Conservation (phyloP, 2,888 invertebrate species). For the Epistrophe eligans region DNA sequence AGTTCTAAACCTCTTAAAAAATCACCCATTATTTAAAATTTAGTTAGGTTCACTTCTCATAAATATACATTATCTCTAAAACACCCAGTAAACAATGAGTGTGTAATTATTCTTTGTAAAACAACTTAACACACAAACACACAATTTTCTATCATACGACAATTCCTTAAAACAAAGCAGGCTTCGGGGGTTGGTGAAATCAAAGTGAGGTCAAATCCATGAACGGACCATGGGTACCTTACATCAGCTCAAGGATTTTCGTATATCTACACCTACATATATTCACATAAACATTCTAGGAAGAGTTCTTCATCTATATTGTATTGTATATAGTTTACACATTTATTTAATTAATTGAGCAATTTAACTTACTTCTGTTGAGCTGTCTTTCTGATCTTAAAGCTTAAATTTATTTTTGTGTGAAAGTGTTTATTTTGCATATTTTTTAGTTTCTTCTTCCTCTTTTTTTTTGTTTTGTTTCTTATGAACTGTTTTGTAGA, state of each 20-base stretch:
- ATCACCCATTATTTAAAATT: too few species aligned
- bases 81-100: constrained; percentile 6
- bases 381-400: constrained; percentile 53
- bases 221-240: background rate
- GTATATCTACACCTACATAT: background rate
- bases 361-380: constrained; percentile 77
- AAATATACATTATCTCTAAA: too few species aligned
- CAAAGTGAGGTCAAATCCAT: background rate
- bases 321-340: constrained; percentile 46
- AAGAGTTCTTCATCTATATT: constrained; percentile 2
- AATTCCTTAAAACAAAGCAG: background rate
- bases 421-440: constrained; percentile 14
- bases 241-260: background rate
- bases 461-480: background rate
- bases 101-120: background rate
- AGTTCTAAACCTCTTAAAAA: too few species aligned
- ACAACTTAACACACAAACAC: background rate
- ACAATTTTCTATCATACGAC: background rate
- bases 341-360: constrained; percentile 77
- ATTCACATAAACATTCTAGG: constrained; percentile 13
- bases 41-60: background rate
- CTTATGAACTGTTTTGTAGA: background rate
- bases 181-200: background rate
- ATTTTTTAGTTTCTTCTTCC: background rate
- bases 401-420: constrained; percentile 8